These are phyloP conservation scores for Macaria notata DNA, from an alignment of 2,888 invertebrate genomes.

Conservation along the genomic window DNA sequence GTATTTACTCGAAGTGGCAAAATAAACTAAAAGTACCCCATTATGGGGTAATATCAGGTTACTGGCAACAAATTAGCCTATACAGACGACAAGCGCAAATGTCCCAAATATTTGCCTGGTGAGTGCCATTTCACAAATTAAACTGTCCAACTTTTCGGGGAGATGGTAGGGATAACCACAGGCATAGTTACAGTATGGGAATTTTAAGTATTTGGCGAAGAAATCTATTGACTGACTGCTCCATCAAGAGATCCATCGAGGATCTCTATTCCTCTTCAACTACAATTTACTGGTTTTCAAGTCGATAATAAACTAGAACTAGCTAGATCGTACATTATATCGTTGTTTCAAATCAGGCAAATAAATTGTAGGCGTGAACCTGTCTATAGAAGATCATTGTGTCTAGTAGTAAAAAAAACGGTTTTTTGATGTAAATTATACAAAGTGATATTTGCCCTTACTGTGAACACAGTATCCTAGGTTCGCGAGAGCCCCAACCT, in stretches of 20 bases:
- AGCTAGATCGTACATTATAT: too few relatives aligned
- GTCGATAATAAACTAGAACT: too few relatives aligned
- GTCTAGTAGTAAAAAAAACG: too few relatives aligned
- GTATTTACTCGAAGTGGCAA: slow-evolving; percentile 4
- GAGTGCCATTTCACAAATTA: slow-evolving; percentile 28
- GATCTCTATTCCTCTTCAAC: too few relatives aligned
- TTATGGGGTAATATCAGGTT: slow-evolving; percentile 19
- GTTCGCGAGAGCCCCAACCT: slow-evolving; percentile 12
- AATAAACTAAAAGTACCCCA: slow-evolving; percentile 17
- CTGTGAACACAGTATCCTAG: slow-evolving; percentile 3
- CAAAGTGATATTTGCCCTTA: background rate
- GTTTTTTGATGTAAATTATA: too few relatives aligned
- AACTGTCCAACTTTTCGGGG: slow-evolving; percentile 23
- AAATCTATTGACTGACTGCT: too few relatives aligned
- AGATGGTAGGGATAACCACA: slow-evolving; percentile 5
- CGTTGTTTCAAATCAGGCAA: too few relatives aligned
- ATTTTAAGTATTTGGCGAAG: background rate
- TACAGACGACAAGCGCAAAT: slow-evolving; percentile 23
- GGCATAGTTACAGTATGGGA: background rate
- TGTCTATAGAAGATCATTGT: too few relatives aligned
- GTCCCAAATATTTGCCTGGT: slow-evolving; percentile 25
- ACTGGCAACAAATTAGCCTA: slow-evolving; percentile 25
- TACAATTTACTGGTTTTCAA: too few relatives aligned
- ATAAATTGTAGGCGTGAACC: too few relatives aligned
- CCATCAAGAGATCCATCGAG: too few relatives aligned